These are phyloP conservation scores for Sphaerophoria rueppellii DNA, from an alignment of 2,888 invertebrate genomes.

Conservation along the genomic window DNA sequence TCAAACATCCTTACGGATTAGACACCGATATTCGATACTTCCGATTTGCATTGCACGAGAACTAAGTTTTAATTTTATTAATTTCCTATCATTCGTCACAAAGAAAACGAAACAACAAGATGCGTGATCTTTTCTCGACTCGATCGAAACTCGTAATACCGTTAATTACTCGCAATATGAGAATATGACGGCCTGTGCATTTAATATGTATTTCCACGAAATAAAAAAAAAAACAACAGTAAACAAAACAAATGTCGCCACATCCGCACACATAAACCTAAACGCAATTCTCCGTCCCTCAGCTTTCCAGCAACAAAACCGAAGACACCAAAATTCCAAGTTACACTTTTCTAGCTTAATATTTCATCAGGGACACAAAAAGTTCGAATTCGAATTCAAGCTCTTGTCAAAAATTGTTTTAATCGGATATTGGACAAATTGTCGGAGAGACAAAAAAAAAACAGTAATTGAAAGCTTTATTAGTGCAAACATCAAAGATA, in stretches of 20 bases:
- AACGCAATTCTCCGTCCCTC: constrained; percentile 16
- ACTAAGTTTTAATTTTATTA: not conserved
- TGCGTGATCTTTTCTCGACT: constrained; percentile 57
- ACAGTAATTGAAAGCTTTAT: no score
- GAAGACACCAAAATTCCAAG: constrained; percentile 5
- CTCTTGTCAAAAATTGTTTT: not conserved
- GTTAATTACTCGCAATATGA: constrained; percentile 51
- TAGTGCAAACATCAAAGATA: no score
- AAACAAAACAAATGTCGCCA: constrained; percentile 31
- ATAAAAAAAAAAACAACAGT: constrained; percentile 41
- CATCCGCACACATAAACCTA: constrained; percentile 30
- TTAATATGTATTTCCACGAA: constrained; percentile 50
- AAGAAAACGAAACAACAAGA: constrained; percentile 31
- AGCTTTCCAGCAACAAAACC: constrained; percentile 6
- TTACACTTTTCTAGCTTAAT: constrained; percentile 9
- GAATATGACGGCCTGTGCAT: constrained; percentile 59
- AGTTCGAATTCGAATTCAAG: no score
- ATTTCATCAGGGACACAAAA: constrained; percentile 9
- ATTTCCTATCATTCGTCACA: no score
- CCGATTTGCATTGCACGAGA: constrained; percentile 23
- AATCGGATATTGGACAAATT: not conserved
- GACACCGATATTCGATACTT: constrained; percentile 35
- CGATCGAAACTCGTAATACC: constrained; percentile 55
- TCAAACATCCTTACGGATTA: constrained; percentile 10
- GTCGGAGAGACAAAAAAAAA: not conserved